A percentile compares a stretch with the other conserved stretches of the same genome.
Evolutionary conservation across 2,113 vertebrate genomes (phyloP).

Genomic region (Uropsilus gracilis): DNA sequence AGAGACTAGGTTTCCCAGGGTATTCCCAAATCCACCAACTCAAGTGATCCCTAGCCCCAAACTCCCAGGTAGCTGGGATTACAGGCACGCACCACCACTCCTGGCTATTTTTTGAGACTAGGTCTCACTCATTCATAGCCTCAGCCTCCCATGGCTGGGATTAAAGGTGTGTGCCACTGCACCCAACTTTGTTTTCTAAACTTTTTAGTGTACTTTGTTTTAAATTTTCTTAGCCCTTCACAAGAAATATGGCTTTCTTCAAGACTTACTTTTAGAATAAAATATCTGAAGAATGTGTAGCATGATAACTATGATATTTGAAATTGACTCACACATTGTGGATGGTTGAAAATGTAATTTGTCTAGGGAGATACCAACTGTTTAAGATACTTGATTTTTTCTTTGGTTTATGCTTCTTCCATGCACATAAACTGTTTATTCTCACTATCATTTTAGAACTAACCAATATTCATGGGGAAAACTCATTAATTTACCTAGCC

Average conservation of each 20-base stretch:
- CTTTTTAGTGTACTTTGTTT: conserved; percentile 27
- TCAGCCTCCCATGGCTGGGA: too few relatives aligned
- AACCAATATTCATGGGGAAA: not conserved
- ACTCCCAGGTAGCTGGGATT: too few relatives aligned
- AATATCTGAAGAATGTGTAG: not conserved
- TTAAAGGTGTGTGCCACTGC: too few relatives aligned
- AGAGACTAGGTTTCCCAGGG: too few relatives aligned
- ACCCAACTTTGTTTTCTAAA: not conserved
- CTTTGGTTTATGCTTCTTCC: not conserved
- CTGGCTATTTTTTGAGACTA: too few relatives aligned
- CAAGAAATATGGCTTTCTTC: not conserved
- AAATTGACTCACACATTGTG: not conserved
- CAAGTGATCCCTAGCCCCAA: too few relatives aligned
- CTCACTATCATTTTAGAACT: not conserved
- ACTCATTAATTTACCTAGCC: not conserved
- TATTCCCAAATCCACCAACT: too few relatives aligned
- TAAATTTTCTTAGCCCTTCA: not conserved
- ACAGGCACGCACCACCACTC: too few relatives aligned
- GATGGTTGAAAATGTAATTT: not conserved
- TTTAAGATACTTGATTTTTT: conserved; percentile 15
- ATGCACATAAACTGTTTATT: not conserved
- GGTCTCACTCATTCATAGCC: too few relatives aligned
- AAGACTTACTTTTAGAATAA: not conserved
- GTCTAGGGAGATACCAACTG: not conserved
- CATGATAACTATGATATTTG: conserved; percentile 7